A percentile compares a stretch with the other conserved stretches of the same genome.
These are phyloP conservation scores for Corythornis cristatus DNA, from an alignment of 2,113 vertebrate genomes.

Conservation along the genomic window DNA sequence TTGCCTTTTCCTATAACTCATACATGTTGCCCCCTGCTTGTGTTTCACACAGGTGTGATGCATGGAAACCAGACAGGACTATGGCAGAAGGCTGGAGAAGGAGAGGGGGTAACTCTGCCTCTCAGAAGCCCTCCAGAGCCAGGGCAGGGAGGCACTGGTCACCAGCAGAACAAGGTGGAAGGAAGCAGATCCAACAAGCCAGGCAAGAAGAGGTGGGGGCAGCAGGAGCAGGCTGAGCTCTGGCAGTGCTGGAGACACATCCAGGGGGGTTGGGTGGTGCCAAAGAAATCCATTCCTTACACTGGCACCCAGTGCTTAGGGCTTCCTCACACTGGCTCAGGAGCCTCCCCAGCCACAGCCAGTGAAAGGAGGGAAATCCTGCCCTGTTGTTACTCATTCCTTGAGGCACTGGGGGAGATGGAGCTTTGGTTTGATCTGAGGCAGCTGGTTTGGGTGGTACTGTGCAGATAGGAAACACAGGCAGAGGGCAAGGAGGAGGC, in stretches of 20 bases:
- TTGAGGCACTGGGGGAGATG: accelerated
- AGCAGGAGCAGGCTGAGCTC: neutral
- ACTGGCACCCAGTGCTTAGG: neutral
- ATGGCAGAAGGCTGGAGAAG: neutral
- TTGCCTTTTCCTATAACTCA: neutral
- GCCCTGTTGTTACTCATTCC: neutral
- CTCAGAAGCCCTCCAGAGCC: neutral
- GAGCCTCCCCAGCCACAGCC: neutral
- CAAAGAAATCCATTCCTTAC: neutral
- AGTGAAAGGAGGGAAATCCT: neutral
- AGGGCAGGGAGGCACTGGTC: neutral
- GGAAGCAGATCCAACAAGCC: neutral
- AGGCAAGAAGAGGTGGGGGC: neutral
- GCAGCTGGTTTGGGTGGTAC: neutral
- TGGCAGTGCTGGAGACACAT: accelerated
- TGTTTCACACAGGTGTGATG: neutral
- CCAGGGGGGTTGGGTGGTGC: too few relatives aligned
- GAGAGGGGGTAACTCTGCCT: accelerated
- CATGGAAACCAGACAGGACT: neutral
- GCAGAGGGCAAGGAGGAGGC: neutral
- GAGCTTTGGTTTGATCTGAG: too few relatives aligned
- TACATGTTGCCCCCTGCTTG: accelerated
- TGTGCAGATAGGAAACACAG: too few relatives aligned
- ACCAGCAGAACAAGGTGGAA: accelerated
- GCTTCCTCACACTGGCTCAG: neutral